phyloP scores from a whole-genome alignment of 2,797 vertebrate species.

The Loriculus beryllinus region DNA sequence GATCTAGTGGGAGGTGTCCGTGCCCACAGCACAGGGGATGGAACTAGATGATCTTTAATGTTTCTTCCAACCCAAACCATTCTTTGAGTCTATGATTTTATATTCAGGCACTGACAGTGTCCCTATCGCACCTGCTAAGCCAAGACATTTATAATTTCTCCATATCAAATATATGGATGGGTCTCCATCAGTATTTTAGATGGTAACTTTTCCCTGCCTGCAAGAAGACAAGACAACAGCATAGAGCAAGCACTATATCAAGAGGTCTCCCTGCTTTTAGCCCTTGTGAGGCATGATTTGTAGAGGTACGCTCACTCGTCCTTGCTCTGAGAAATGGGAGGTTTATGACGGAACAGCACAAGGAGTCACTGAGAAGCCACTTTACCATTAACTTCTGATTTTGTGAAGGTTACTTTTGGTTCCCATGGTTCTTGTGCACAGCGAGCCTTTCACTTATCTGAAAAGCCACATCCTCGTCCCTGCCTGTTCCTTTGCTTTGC shows the following conservation, averaged over 20 bases:
- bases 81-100: not conserved
- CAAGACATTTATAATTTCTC: not conserved
- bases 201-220: not conserved
- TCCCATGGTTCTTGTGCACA: accelerated
- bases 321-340: constrained; percentile 1
- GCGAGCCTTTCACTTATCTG: not conserved
- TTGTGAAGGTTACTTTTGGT: not conserved
- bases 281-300: not conserved
- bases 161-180: not conserved
- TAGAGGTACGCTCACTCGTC: not conserved
- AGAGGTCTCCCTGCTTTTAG: not conserved
- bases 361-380: not conserved
- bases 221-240: not conserved
- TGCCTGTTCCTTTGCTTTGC: not conserved
- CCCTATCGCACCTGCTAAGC: not conserved
- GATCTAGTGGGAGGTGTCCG: not conserved
- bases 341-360: not conserved
- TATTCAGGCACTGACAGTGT: not conserved
- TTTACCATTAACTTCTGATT: not conserved
- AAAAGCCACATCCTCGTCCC: not conserved
- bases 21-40: not conserved
- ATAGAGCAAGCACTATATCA: not conserved
- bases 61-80: not conserved
- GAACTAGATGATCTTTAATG: not conserved
- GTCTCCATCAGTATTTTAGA: not conserved